Evolutionary conservation across 2,113 vertebrate species (phyloP).

Genomic region (Elephantulus edwardii): DNA sequence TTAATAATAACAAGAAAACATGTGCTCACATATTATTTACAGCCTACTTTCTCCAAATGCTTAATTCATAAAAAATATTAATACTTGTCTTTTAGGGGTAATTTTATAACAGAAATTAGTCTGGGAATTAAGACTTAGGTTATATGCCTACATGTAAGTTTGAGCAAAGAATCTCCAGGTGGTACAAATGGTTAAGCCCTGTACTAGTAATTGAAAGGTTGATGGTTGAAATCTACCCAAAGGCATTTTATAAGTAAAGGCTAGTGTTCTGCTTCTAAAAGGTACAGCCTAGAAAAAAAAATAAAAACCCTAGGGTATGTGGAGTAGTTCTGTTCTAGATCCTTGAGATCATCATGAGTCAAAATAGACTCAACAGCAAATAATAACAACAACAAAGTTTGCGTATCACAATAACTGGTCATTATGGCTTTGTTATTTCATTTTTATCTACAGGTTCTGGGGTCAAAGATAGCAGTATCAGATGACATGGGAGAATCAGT

Average conservation of each 20-base stretch:
- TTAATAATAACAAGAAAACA: not conserved
- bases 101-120: not conserved
- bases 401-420: not conserved
- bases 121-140: not conserved
- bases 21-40: not conserved
- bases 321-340: not conserved
- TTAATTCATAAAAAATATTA: constrained; percentile 7
- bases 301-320: not conserved
- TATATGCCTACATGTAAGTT: not conserved
- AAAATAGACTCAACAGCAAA: not conserved
- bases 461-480: not conserved
- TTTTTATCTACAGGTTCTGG: not conserved
- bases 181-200: not conserved
- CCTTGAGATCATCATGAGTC: not conserved
- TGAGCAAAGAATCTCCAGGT: not conserved
- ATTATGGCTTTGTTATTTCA: not conserved
- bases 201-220: not conserved
- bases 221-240: not conserved
- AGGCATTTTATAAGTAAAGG: not conserved
- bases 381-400: not conserved
- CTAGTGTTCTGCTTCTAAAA: not conserved
- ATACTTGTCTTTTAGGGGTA: not conserved
- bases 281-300: not conserved
- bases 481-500: not conserved
- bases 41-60: not conserved